Conservation (phyloP, 1,140 invertebrate genomes). For the Heterodera schachtii region DNA sequence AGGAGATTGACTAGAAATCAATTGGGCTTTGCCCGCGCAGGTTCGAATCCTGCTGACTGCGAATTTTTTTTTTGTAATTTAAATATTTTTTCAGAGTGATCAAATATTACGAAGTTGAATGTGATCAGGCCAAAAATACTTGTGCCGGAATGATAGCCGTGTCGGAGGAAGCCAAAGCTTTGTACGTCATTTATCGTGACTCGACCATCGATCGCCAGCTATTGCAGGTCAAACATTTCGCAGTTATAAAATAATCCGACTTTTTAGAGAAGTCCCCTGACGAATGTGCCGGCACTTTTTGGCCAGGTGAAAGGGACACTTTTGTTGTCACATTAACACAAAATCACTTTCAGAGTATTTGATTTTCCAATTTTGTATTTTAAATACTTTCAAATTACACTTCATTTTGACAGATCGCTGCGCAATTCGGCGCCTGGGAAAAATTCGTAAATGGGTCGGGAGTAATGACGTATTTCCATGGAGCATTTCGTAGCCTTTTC, state of each 20-base stretch:
- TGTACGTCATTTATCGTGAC: conserved; percentile 63
- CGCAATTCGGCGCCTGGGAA: conserved; percentile 65
- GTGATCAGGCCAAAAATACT: conserved; percentile 57
- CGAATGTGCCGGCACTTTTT: not conserved
- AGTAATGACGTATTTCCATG: conserved; percentile 64
- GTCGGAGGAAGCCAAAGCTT: conserved; percentile 63
- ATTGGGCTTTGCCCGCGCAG: conserved; percentile 53
- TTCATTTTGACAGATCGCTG: conserved; percentile 55
- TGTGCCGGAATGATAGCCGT: conserved; percentile 64
- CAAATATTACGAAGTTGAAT: conserved; percentile 63
- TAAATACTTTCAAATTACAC: too few relatives aligned
- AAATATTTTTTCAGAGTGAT: conserved; percentile 49
- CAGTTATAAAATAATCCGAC: too few relatives aligned
- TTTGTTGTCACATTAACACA: not conserved
- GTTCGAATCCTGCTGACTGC: conserved; percentile 60
- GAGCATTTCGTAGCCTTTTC: conserved; percentile 58
- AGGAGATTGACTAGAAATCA: conserved; percentile 49
- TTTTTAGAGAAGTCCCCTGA: not conserved
- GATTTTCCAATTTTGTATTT: not conserved
- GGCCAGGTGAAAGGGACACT: not conserved
- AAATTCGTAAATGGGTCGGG: conserved; percentile 63
- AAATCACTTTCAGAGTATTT: too few relatives aligned
- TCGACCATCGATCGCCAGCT: conserved; percentile 60
- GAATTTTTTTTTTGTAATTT: conserved; percentile 9
- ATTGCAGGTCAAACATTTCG: conserved; percentile 36